Evolutionary conservation across 2,113 vertebrate species (phyloP).

Genomic region (Erythrocebus patas): DNA sequence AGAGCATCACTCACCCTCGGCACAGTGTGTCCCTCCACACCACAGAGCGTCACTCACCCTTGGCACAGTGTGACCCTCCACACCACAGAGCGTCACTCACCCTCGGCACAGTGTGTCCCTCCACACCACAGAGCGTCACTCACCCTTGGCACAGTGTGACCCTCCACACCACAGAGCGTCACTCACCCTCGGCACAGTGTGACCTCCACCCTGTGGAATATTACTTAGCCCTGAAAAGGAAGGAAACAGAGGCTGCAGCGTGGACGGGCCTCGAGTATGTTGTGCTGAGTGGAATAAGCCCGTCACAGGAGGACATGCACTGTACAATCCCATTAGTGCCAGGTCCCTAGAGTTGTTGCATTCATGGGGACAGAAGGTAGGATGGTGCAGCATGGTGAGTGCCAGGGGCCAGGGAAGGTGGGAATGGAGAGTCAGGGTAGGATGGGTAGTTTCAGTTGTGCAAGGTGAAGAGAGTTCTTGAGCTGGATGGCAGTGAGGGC

Average conservation of each 20-base stretch:
- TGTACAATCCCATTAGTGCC: rapidly evolving
- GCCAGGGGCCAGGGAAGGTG: rapidly evolving
- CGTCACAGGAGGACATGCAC: neutral
- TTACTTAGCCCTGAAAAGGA: neutral
- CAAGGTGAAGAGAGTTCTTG: rapidly evolving
- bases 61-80: too few relatives aligned
- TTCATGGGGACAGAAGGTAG: neutral
- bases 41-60: too few relatives aligned
- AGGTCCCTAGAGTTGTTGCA: too few relatives aligned
- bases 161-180: too few relatives aligned
- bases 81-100: too few relatives aligned
- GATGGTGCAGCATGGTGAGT: neutral
- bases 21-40: too few relatives aligned
- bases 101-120: too few relatives aligned
- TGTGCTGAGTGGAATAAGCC: neutral
- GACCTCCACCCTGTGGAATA: neutral
- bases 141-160: too few relatives aligned
- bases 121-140: too few relatives aligned
- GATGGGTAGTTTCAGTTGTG: neutral
- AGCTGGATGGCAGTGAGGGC: rapidly evolving
- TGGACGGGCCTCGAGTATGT: neutral
- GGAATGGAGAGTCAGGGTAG: too few relatives aligned
- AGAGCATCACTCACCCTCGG: too few relatives aligned
- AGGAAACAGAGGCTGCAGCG: rapidly evolving
- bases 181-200: too few relatives aligned